Percentiles rank a stretch among this genome's conserved stretches.
Conservation (phyloP, 2,888 invertebrate species). For the Tenthredo distinguenda region DNA sequence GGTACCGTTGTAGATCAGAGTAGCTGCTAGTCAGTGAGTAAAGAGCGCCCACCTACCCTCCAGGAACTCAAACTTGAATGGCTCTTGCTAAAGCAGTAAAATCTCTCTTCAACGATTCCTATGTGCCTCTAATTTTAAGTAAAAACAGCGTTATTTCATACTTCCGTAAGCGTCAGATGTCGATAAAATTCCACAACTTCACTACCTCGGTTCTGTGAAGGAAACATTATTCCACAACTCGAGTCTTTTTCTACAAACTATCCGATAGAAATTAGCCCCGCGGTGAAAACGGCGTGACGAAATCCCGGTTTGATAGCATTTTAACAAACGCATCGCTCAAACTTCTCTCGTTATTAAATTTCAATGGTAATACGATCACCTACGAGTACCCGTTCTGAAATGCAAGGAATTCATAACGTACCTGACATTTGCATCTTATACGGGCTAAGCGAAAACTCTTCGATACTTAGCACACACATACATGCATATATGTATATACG, state of each 20-base stretch:
- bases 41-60: conserved; percentile 1
- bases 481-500: not conserved
- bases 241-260: not conserved
- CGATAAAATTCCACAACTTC: not conserved
- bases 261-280: not conserved
- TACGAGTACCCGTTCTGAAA: not conserved
- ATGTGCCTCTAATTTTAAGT: not conserved
- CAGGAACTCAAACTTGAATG: not conserved
- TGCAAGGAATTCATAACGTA: conserved; percentile 1
- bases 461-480: conserved; percentile 10
- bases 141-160: not conserved
- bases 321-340: too few relatives aligned
- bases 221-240: not conserved
- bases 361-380: not conserved
- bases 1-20: conserved; percentile 31
- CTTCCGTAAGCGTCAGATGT: not conserved
- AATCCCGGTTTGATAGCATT: too few relatives aligned
- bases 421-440: conserved; percentile 11
- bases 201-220: not conserved
- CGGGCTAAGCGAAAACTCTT: conserved; percentile 21
- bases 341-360: not conserved
- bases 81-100: conserved; percentile 19
- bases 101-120: not conserved
- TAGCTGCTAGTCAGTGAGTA: not conserved
- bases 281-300: too few relatives aligned